Evolutionary conservation across 2,888 invertebrate genomes (phyloP).

Genomic region (Lamproptera curius): DNA sequence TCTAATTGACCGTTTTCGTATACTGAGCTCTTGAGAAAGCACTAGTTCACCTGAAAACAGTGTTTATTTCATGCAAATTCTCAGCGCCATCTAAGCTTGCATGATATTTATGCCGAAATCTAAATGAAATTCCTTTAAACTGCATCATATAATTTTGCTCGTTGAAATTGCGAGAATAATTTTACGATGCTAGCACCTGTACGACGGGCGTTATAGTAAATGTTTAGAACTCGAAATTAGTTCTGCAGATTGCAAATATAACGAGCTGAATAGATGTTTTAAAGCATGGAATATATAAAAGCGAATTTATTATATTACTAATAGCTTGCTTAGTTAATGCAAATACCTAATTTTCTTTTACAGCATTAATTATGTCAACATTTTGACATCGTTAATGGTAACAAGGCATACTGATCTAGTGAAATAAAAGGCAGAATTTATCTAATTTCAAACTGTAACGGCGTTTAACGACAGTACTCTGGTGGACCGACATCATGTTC

Average conservation of each 20-base stretch:
- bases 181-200: not conserved
- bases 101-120: conserved; percentile 11
- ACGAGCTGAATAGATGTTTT: not conserved
- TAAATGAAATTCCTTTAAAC: conserved; percentile 19
- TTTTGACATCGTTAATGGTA: no score
- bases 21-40: not conserved
- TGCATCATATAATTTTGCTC: conserved; percentile 11
- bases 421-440: no score
- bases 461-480: no score
- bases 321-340: no score
- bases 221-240: conserved; percentile 1
- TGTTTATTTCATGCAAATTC: conserved; percentile 9
- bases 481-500: no score
- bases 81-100: conserved; percentile 1
- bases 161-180: conserved; percentile 16
- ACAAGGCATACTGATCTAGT: no score
- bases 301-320: no score
- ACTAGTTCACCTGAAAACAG: not conserved
- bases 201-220: not conserved
- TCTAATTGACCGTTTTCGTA: not conserved
- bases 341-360: no score
- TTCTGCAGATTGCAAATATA: conserved; percentile 1
- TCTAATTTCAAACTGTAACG: no score
- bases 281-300: no score
- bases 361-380: no score